These are phyloP conservation scores for Drosophila infuscata DNA, from an alignment of 2,888 invertebrate genomes.

Conservation along the genomic window DNA sequence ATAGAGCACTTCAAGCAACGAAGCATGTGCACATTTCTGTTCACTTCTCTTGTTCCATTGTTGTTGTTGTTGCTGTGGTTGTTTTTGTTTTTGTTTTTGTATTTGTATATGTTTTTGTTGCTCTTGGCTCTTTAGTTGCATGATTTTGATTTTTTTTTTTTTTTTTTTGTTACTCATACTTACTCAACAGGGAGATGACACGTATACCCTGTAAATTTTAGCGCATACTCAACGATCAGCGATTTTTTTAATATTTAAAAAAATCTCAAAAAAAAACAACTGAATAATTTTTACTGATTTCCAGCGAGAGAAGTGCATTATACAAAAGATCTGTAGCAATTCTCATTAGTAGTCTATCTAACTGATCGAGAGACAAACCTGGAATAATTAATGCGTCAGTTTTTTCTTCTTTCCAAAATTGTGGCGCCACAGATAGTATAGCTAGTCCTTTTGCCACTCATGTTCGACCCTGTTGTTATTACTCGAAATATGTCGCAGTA, in stretches of 20 bases:
- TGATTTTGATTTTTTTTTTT: slow-evolving; percentile 21
- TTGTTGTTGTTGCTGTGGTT: slow-evolving; percentile 6
- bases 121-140: slow-evolving; percentile 20
- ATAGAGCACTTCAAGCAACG: slow-evolving; percentile 75
- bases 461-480: slow-evolving; percentile 10
- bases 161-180: slow-evolving; percentile 15
- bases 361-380: no score
- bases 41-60: slow-evolving; percentile 15
- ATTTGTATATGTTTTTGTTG: slow-evolving; percentile 11
- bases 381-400: neutral
- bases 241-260: neutral
- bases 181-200: slow-evolving; percentile 20
- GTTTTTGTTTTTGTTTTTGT: slow-evolving; percentile 10
- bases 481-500: slow-evolving; percentile 15
- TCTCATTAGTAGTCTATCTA: neutral
- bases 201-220: slow-evolving; percentile 11
- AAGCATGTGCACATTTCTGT: slow-evolving; percentile 73
- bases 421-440: neutral
- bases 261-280: neutral
- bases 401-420: neutral
- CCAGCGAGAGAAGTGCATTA: neutral
- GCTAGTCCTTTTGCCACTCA: neutral
- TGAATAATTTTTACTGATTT: neutral
- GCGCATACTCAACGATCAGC: neutral
- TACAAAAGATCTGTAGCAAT: neutral